Evolutionary conservation across 2,888 invertebrate species (phyloP).

Genomic region (Cheilosia urbana): DNA sequence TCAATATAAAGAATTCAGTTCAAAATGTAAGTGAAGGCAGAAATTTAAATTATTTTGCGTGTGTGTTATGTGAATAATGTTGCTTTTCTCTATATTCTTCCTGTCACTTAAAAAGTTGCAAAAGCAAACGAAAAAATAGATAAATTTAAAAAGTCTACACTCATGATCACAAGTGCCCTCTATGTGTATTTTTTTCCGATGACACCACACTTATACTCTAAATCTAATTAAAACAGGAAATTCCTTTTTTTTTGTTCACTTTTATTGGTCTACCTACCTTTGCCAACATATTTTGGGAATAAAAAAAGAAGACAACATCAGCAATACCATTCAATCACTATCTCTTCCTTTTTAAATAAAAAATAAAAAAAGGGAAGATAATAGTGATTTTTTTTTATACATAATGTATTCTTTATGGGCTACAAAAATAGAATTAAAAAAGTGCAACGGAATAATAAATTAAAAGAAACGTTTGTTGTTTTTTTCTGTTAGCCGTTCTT

Average conservation of each 20-base stretch:
- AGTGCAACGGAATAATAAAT: constrained; percentile 43
- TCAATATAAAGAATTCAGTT: constrained; percentile 19
- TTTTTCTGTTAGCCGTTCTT: constrained; percentile 12
- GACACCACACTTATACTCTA: constrained; percentile 29
- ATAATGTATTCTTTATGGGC: constrained; percentile 8
- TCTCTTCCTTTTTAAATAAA: constrained; percentile 25
- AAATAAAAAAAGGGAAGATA: constrained; percentile 3
- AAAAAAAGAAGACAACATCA: constrained; percentile 17
- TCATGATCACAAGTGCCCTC: constrained; percentile 38
- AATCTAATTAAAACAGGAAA: constrained; percentile 49
- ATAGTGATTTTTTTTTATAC: neutral
- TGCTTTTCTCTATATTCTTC: constrained; percentile 35
- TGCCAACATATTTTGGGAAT: neutral
- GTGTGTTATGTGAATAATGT: constrained; percentile 59
- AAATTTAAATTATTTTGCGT: constrained; percentile 30
- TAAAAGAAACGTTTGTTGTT: constrained; percentile 27
- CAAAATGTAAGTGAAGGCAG: constrained; percentile 66
- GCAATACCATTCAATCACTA: constrained; percentile 30
- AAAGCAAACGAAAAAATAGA: constrained; percentile 6
- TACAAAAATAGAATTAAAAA: constrained; percentile 1
- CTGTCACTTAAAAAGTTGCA: constrained; percentile 25
- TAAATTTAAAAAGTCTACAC: constrained; percentile 35
- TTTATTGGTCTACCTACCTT: constrained; percentile 7
- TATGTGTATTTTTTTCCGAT: constrained; percentile 34
- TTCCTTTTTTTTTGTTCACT: constrained; percentile 11